These are phyloP conservation scores for Rhagonycha lutea DNA, from an alignment of 2,888 invertebrate species.

Conservation along the genomic window DNA sequence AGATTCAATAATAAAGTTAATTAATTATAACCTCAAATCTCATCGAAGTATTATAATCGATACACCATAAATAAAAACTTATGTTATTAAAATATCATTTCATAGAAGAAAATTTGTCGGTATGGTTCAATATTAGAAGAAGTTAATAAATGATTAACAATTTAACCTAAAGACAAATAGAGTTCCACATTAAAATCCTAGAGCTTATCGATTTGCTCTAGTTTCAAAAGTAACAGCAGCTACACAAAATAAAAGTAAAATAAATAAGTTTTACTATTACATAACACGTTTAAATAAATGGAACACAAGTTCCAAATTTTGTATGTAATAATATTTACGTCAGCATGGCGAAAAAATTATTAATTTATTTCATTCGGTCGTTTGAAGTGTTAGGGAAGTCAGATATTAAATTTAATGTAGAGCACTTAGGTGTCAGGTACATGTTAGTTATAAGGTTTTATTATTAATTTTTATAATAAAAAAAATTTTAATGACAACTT, in stretches of 20 bases:
- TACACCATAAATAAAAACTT: neutral
- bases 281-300: neutral
- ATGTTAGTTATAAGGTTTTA: neutral
- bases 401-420: neutral
- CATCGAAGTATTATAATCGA: neutral
- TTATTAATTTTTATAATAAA: neutral
- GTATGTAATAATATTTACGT: neutral
- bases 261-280: neutral
- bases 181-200: neutral
- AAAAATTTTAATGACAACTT: neutral
- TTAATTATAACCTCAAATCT: no score
- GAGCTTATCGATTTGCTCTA: neutral
- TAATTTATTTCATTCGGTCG: neutral
- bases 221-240: neutral
- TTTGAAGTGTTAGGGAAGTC: neutral
- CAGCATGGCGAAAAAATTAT: neutral
- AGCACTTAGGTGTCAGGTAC: neutral
- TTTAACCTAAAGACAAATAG: neutral
- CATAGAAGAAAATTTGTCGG: neutral
- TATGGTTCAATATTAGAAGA: no score
- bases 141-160: neutral
- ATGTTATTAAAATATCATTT: neutral
- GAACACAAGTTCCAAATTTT: neutral
- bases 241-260: neutral
- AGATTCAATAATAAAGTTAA: no score